Evolutionary conservation across 1,140 invertebrate genomes (phyloP).

Genomic region (Temnothorax nylanderi): DNA sequence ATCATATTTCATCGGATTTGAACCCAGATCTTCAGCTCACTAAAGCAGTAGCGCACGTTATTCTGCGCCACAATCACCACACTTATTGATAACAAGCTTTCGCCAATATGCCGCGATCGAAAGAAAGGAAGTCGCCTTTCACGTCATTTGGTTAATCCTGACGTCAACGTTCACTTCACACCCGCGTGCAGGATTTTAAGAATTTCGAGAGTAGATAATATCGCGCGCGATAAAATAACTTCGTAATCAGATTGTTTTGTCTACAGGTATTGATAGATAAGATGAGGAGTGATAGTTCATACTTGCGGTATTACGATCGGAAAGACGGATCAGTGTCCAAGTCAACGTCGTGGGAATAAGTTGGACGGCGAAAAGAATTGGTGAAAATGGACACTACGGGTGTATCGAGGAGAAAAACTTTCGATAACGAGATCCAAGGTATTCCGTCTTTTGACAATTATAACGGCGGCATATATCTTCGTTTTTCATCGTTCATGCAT

Average conservation of each 20-base stretch:
- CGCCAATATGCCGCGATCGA: not conserved
- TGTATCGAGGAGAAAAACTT: not conserved
- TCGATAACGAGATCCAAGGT: slow-evolving; percentile 62
- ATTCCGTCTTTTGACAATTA: not conserved
- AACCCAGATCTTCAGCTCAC: no score
- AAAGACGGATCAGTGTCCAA: slow-evolving; percentile 51
- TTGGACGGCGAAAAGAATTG: not conserved
- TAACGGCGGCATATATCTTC: not conserved
- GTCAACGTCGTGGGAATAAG: slow-evolving; percentile 40
- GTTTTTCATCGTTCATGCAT: not conserved
- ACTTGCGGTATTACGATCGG: slow-evolving; percentile 30
- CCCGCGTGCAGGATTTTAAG: not conserved
- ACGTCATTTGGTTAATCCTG: not conserved
- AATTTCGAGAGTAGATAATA: not conserved
- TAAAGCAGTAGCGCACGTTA: no score
- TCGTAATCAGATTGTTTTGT: slow-evolving; percentile 30
- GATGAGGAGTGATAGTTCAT: slow-evolving; percentile 15
- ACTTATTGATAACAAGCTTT: not conserved
- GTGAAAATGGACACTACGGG: slow-evolving; percentile 26
- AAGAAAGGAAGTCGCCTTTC: not conserved
- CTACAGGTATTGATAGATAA: slow-evolving; percentile 63
- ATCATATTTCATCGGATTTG: no score
- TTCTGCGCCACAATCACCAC: no score
- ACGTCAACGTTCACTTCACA: not conserved
- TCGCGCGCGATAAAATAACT: slow-evolving; percentile 32